phyloP scores from a whole-genome alignment of 1,140 invertebrate genomes.

The Heliconius melpomene region DNA sequence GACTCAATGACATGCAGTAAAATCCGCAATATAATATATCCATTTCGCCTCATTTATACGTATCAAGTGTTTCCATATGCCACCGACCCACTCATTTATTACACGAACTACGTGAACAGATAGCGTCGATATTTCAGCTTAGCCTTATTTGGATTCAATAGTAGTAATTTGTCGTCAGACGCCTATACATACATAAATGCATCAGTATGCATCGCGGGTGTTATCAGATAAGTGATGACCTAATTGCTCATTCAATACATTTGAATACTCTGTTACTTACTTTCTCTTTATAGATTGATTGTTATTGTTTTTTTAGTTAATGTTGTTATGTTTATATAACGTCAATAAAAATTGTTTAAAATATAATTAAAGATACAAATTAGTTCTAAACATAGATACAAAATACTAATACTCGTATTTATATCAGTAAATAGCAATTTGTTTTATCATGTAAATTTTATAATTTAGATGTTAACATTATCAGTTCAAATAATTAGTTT shows the following conservation, averaged over 20 bases:
- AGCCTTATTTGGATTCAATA: constrained; percentile 29
- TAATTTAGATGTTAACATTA: too few species aligned
- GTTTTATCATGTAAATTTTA: too few species aligned
- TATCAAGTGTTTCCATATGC: constrained; percentile 12
- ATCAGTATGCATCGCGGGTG: constrained; percentile 20
- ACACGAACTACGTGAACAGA: constrained; percentile 23
- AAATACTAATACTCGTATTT: too few species aligned
- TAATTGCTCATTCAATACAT: constrained; percentile 21
- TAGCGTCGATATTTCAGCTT: constrained; percentile 20
- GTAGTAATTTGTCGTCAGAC: constrained; percentile 19
- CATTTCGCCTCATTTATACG: neutral
- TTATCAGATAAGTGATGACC: constrained; percentile 28
- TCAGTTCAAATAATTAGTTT: too few species aligned
- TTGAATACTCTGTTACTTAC: constrained; percentile 16
- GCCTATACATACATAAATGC: neutral
- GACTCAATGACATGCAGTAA: neutral
- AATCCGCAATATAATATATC: neutral
- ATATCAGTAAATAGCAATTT: too few species aligned
- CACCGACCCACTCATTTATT: neutral
- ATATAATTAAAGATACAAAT: too few species aligned
- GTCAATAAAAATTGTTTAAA: too few species aligned
- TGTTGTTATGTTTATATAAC: too few species aligned
- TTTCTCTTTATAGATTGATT: constrained; percentile 25
- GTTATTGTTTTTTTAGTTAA: constrained; percentile 15
- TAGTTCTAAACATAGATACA: too few species aligned